These are phyloP conservation scores for Chrysomela aeneicollis DNA, from an alignment of 2,888 invertebrate genomes.

Conservation along the genomic window DNA sequence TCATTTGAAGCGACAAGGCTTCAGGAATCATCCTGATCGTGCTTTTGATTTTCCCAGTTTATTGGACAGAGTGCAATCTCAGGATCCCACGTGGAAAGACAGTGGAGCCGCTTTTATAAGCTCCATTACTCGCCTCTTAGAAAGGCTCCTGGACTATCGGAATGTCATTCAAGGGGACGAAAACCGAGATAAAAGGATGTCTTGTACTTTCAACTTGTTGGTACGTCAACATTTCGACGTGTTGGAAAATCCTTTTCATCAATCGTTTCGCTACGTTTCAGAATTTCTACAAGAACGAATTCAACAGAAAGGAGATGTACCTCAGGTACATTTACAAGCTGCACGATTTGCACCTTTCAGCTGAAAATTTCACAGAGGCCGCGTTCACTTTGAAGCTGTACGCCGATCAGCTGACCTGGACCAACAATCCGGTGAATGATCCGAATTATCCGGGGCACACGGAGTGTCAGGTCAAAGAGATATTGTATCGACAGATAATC, in stretches of 20 bases:
- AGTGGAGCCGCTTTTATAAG: constrained; percentile 92
- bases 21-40: no score
- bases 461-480: constrained; percentile 91
- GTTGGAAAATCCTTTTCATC: not conserved
- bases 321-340: constrained; percentile 94
- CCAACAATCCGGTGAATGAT: constrained; percentile 73
- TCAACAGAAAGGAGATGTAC: constrained; percentile 95
- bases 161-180: constrained; percentile 96
- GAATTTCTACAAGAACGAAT: constrained; percentile 97
- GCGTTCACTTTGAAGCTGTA: constrained; percentile 94
- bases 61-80: constrained; percentile 83
- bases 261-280: constrained; percentile 56
- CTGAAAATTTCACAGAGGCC: constrained; percentile 94
- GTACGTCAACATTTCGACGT: constrained; percentile 62
- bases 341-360: constrained; percentile 88
- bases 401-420: constrained; percentile 90
- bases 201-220: constrained; percentile 92
- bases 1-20: no score
- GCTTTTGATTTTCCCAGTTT: constrained; percentile 71
- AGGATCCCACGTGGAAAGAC: constrained; percentile 89
- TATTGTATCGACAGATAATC: constrained; percentile 86
- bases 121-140: constrained; percentile 88
- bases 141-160: constrained; percentile 90
- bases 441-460: constrained; percentile 76
- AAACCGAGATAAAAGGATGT: constrained; percentile 94